Base-by-base conservation (phyloP, 2,113 vertebrate species). In the Canis aureus region DNA sequence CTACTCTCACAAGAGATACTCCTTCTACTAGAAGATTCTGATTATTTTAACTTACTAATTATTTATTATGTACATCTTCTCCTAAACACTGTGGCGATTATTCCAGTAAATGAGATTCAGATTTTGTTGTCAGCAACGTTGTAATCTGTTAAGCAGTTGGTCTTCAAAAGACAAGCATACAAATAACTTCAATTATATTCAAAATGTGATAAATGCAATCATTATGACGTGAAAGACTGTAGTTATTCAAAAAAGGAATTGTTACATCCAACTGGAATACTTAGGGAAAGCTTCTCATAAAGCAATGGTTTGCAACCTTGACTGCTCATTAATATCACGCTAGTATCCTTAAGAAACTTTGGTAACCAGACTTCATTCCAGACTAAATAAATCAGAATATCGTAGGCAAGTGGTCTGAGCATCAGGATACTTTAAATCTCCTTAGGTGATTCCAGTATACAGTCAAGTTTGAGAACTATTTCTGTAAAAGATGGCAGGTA, bases 21-120 rank as follows among this genome's bases (percentile, higher is more conserved):
- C 43, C n/a, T 89, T 49, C 64, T 84, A 76, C 32, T 17, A 35
- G 25, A 85, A 78, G 22, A 66, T 55, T 78, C 73, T 71, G 69
- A 23, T 73, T 29, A 94, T 66, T 96, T 82, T 78, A 86, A 94
- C 16, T 92, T 29, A 55, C 13, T 86, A 71, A 87, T 82, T 94
- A 85, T 82, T 92, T 89, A 91, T 76, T 82, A 43, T 55, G 22
- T 67, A 38, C 15, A 60, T 86, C 27, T 78, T 92, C 35, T 92
- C 38, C 57, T 89, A 71, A 73, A 73, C 25, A 94, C 29, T 16
- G 0, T 35, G 13, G 76, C 51, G 25, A 95, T 74, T 81, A 69
- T 35, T 76, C 10, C 16, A 88, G 62, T 71, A 93, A 91, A 59
- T 62, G 25, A 89, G 35, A 66, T 92, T 94, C 62, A 67, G 25